A percentile compares a stretch with the other conserved stretches of the same genome.
Conservation (phyloP, 1,140 invertebrate species). For the Kradibia gibbosae region DNA sequence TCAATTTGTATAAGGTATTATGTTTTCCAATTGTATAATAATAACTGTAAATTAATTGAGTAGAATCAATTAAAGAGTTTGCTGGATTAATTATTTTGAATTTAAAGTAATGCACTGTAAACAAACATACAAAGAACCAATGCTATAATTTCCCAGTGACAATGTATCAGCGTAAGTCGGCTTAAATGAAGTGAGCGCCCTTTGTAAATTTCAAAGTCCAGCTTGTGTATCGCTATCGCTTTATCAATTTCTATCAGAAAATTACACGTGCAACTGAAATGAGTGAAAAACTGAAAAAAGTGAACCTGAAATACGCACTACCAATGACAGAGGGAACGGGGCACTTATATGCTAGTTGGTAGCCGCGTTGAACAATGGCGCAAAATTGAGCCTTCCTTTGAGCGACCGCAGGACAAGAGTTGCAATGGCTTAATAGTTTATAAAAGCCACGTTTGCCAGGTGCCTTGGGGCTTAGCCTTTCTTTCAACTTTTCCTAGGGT, state of each 20-base stretch:
- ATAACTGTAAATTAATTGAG: no score
- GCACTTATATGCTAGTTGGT: neutral
- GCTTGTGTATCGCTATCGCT: no score
- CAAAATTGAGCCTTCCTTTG: neutral
- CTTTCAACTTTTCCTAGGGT: neutral
- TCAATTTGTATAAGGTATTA: no score
- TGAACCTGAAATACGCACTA: neutral
- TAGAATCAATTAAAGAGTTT: neutral
- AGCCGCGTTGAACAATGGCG: neutral
- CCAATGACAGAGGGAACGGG: neutral
- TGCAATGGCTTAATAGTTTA: constrained; percentile 12
- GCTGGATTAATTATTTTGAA: neutral
- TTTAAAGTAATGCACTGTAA: neutral
- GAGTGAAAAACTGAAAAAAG: neutral
- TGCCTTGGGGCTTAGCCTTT: neutral
- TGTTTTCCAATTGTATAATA: no score
- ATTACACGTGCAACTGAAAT: neutral
- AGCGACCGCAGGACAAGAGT: neutral
- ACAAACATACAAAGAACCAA: neutral
- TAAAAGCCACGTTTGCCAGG: neutral
- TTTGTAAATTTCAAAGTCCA: neutral
- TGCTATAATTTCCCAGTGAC: neutral
- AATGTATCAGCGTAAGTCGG: neutral
- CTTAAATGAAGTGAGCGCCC: no score
- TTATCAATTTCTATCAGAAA: neutral